Conservation (phyloP, 2,113 vertebrate genomes). For the Plecotus auritus region DNA sequence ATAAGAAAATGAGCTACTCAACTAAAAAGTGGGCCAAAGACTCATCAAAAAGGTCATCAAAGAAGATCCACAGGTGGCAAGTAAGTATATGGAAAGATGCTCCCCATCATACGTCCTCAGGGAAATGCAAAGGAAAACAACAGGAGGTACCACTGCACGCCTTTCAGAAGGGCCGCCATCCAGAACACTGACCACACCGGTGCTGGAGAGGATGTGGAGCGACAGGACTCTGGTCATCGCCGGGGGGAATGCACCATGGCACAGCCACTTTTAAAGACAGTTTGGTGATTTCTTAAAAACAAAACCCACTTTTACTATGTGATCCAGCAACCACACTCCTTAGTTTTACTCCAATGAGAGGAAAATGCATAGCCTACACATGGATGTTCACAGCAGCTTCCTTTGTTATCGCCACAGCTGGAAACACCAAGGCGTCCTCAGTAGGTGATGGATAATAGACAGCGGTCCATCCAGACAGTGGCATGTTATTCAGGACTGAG, state of each 20-base stretch:
- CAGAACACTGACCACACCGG: neutral
- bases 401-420: neutral
- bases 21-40: neutral
- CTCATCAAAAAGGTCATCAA: neutral
- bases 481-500: neutral
- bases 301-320: neutral
- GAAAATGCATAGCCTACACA: neutral
- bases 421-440: neutral
- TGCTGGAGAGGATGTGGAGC: neutral
- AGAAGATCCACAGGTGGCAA: neutral
- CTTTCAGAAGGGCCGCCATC: neutral
- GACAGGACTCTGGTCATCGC: too few relatives aligned
- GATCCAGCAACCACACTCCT: neutral
- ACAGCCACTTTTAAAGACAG: neutral
- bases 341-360: neutral
- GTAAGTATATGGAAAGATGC: neutral
- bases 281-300: neutral
- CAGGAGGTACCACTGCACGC: too few relatives aligned
- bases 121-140: neutral
- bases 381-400: neutral
- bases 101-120: neutral
- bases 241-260: neutral
- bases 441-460: neutral
- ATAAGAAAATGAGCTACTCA: neutral
- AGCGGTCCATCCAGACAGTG: neutral